Conservation (phyloP, 2,888 invertebrate genomes). For the Thysanoteuthis rhombus region DNA sequence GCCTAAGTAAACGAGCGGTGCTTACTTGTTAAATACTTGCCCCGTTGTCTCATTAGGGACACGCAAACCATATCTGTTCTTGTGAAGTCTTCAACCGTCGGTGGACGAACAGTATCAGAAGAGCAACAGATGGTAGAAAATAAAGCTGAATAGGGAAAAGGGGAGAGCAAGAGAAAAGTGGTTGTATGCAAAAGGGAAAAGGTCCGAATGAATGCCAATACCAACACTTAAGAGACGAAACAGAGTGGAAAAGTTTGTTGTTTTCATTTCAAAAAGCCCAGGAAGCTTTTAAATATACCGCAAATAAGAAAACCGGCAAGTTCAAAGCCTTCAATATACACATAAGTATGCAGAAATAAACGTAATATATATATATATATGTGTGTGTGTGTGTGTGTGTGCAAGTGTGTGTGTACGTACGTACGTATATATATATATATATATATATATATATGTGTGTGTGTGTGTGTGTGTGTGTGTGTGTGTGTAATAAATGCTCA, state of each 20-base stretch:
- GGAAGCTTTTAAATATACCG: too few species aligned
- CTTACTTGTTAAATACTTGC: not conserved
- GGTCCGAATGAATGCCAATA: not conserved
- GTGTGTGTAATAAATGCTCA: too few species aligned
- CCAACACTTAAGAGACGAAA: not conserved
- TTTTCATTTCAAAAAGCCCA: too few species aligned
- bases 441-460: too few species aligned
- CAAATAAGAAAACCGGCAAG: not conserved
- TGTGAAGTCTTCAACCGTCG: too few species aligned
- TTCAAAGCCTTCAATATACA: not conserved
- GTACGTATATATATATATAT: not conserved
- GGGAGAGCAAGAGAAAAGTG: not conserved
- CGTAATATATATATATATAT: not conserved
- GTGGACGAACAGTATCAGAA: too few species aligned
- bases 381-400: not conserved
- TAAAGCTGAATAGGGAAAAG: too few species aligned
- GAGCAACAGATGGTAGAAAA: too few species aligned
- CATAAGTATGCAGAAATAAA: too few species aligned
- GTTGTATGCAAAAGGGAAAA: not conserved
- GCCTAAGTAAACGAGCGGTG: not conserved
- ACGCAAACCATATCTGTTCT: not conserved
- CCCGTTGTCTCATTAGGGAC: not conserved
- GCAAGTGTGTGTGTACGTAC: not conserved
- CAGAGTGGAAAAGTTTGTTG: not conserved
- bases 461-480: too few species aligned